Base-by-base conservation (phyloP, 1,140 invertebrate genomes). In the Drepana arcuata region DNA sequence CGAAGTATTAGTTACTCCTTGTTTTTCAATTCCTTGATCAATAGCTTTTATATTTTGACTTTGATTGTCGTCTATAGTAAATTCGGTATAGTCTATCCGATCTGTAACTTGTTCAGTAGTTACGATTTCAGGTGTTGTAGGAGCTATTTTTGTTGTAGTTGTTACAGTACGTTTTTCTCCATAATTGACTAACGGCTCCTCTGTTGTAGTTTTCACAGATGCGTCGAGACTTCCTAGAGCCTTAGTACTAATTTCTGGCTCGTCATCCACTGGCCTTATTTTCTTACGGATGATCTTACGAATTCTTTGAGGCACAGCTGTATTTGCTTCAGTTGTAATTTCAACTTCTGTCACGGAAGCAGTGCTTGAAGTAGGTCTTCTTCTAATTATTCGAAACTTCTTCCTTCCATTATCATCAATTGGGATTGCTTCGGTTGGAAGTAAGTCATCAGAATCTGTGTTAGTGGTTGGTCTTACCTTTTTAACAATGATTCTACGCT, bases 251-350 rank as follows among this genome's bases (percentile, higher is more conserved):
- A 58, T 49, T 51, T 56, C 44, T 26, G 41, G 37, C 14, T 74
- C 63, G 37, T 63, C 56, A 28, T 74, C 64, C 12, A 80, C 72
- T 51, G 49, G 81, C 10, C 51, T 82, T 11, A 86, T 43, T 65
- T 85, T 86, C 34, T 80, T 83, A n/a, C 85, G 69, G 41, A 87
- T 79, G 29, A 87, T 72, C 67, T 85, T 86, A 30, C 84, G 72
- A 14, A 84, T 78, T 49, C 84, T 66, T 27, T 21, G 62, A 24
- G 57, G 43, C n/a, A n/a, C n/a, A n/a, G n/a, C n/a, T n/a, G n/a
- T n/a, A n/a, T n/a, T n/a, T 0, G 46, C 21, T 52, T 61, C 55
- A 30, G 43, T 34, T 14, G 56, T 14, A 11, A 28, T 14, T 31
- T 37, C 37, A 15, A 28, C 18, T 16, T 62, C 57, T 13, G 31